Evolutionary conservation across 1,140 invertebrate genomes (phyloP).

Genomic region (Trachelipus rathkii): DNA sequence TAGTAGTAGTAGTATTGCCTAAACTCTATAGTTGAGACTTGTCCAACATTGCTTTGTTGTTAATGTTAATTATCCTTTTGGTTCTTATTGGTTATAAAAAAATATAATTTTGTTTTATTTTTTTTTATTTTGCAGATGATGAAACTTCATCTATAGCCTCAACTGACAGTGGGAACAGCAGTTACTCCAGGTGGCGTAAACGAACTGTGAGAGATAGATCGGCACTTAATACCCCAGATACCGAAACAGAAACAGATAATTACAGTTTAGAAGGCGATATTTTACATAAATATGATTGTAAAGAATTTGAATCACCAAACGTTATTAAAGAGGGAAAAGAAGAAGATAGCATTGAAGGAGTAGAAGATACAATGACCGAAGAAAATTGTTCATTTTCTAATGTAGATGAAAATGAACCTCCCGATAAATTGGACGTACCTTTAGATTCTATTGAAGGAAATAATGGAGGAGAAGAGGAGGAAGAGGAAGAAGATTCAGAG

Average conservation of each 20-base stretch:
- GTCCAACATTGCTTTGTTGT: no score
- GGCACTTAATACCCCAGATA: no score
- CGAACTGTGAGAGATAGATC: slow-evolving; percentile 31
- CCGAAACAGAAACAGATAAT: slow-evolving; percentile 34
- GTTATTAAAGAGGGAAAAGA: slow-evolving; percentile 16
- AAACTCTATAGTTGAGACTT: no score
- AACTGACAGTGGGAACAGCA: slow-evolving; percentile 31
- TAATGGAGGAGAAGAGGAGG: slow-evolving; percentile 41
- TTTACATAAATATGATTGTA: neutral
- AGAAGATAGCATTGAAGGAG: slow-evolving; percentile 19
- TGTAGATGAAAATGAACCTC: neutral
- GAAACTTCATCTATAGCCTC: slow-evolving; percentile 40
- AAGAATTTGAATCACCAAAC: neutral
- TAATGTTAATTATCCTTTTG: no score
- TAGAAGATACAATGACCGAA: slow-evolving; percentile 4
- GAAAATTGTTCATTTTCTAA: neutral
- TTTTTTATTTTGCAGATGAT: slow-evolving; percentile 30
- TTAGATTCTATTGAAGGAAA: slow-evolving; percentile 46
- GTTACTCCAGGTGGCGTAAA: slow-evolving; percentile 22
- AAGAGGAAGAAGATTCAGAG: slow-evolving; percentile 13
- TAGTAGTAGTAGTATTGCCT: no score
- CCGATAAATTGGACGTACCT: neutral
- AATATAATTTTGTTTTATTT: neutral
- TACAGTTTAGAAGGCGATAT: slow-evolving; percentile 23
- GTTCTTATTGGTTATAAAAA: no score